These are phyloP conservation scores for Macroramphosus scolopax DNA, from an alignment of 2,797 vertebrate species.

Conservation along the genomic window DNA sequence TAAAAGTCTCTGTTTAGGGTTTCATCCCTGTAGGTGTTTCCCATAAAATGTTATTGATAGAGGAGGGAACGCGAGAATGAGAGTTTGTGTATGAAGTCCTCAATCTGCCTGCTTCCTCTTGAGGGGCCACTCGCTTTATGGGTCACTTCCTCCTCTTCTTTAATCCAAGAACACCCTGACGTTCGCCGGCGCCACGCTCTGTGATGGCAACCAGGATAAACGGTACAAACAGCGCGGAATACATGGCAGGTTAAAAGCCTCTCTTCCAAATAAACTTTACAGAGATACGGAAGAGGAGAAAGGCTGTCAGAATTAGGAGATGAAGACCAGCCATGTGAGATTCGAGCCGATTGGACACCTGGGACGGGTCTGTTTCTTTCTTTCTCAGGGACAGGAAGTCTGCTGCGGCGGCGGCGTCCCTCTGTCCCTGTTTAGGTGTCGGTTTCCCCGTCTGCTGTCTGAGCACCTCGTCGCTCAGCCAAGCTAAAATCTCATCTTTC, in stretches of 20 bases:
- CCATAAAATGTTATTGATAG: conserved; percentile 67
- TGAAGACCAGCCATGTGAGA: conserved; percentile 58
- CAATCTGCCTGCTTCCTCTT: conserved; percentile 52
- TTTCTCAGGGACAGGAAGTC: conserved; percentile 48
- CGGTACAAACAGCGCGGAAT: conserved; percentile 52
- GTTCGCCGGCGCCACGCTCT: conserved; percentile 58
- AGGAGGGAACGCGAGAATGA: conserved; percentile 39
- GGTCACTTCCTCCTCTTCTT: conserved; percentile 65
- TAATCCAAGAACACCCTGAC: conserved; percentile 45
- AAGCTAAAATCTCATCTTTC: conserved; percentile 18
- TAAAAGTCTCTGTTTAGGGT: conserved; percentile 76
- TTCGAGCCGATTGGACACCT: conserved; percentile 29
- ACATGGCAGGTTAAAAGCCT: conserved; percentile 74
- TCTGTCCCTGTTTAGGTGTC: conserved; percentile 47
- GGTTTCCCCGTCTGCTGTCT: conserved; percentile 22
- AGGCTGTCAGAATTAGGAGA: conserved; percentile 51
- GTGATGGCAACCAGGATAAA: conserved; percentile 76
- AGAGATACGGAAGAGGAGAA: conserved; percentile 45
- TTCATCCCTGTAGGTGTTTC: conserved; percentile 60
- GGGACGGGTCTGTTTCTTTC: conserved; percentile 14
- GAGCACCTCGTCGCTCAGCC: conserved; percentile 14
- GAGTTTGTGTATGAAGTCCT: conserved; percentile 59
- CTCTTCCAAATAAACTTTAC: conserved; percentile 67
- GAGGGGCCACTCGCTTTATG: conserved; percentile 62
- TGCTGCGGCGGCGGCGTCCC: conserved; percentile 32